Percentiles rank a stretch among this genome's conserved stretches.
These are phyloP conservation scores for Troides aeacus DNA, from an alignment of 2,888 invertebrate species.

Conservation along the genomic window DNA sequence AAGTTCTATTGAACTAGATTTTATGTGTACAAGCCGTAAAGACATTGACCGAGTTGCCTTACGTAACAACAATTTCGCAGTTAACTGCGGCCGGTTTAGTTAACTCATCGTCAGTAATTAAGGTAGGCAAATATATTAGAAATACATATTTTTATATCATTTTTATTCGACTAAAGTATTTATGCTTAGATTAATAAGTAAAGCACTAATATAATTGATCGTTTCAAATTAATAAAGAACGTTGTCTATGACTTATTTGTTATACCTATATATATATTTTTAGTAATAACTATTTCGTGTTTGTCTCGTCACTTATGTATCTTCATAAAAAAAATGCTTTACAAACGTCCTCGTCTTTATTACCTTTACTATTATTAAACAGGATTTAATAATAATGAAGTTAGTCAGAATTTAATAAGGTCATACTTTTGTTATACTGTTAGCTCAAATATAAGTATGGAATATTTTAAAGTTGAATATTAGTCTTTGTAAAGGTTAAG, in stretches of 20 bases:
- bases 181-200: no score
- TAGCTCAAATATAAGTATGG: background rate
- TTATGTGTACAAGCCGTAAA: conserved; percentile 20
- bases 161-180: no score
- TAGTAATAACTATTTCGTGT: background rate
- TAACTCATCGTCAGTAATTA: conserved; percentile 8
- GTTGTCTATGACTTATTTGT: background rate
- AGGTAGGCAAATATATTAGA: background rate
- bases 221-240: background rate
- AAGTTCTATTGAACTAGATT: conserved; percentile 26
- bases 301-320: background rate
- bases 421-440: background rate
- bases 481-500: background rate
- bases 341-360: background rate
- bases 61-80: conserved; percentile 29
- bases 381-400: no score
- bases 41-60: conserved; percentile 35
- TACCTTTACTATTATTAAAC: background rate
- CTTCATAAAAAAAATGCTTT: background rate
- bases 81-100: conserved; percentile 17
- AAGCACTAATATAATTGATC: no score
- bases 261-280: background rate
- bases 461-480: background rate
- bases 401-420: background rate
- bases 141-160: background rate